phyloP scores from a whole-genome alignment of 2,797 vertebrate species.

The Corythornis leucogaster region DNA sequence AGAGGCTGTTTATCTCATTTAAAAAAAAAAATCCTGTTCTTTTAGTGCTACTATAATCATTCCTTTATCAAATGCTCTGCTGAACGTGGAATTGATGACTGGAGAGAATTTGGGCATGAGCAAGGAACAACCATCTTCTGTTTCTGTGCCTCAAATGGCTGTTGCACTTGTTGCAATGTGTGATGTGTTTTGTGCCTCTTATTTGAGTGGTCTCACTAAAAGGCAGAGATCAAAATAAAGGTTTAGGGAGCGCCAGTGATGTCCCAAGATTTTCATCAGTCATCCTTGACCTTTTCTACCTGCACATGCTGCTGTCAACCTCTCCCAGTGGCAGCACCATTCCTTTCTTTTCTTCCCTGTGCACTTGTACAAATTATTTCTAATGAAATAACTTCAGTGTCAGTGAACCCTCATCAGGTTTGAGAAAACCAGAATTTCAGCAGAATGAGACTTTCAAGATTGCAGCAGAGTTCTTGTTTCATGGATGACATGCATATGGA shows the following conservation, averaged over 20 bases:
- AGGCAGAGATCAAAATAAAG: not conserved
- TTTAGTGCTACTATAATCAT: not conserved
- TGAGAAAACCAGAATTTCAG: not conserved
- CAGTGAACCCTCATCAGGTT: not conserved
- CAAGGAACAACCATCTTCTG: not conserved
- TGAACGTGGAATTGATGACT: not conserved
- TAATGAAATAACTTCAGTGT: not conserved
- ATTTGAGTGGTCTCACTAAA: not conserved
- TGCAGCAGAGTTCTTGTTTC: not conserved
- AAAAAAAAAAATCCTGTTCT: not conserved
- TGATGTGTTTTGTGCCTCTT: not conserved
- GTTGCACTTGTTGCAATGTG: not conserved
- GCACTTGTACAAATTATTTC: not conserved
- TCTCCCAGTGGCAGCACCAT: not conserved
- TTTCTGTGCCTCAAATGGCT: not conserved
- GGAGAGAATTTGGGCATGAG: not conserved
- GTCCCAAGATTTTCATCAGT: not conserved
- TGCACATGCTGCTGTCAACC: not conserved
- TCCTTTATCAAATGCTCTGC: not conserved
- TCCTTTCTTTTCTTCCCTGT: not conserved
- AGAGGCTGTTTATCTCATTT: not conserved
- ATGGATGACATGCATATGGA: fast-evolving
- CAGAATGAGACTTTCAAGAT: not conserved
- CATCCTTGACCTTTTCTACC: not conserved
- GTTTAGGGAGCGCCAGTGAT: not conserved